Conservation (phyloP, 2,888 invertebrate species). For the Tipula lateralis region DNA sequence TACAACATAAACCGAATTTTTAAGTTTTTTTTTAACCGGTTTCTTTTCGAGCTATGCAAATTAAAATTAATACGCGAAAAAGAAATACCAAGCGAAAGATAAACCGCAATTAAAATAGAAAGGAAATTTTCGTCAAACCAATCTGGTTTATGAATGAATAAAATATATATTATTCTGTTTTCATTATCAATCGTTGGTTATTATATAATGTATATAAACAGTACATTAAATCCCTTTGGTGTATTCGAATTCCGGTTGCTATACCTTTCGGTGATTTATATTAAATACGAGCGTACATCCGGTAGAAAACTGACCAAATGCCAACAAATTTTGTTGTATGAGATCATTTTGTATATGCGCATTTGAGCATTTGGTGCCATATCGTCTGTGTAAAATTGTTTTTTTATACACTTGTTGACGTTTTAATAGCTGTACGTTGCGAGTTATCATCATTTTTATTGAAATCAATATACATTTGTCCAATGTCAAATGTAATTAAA, state of each 20-base stretch:
- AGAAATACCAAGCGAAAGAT: neutral
- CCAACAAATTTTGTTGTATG: neutral
- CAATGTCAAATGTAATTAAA: too few species aligned
- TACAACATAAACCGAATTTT: neutral
- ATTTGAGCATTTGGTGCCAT: neutral
- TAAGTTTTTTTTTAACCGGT: neutral
- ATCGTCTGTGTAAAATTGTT: neutral
- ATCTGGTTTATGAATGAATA: neutral
- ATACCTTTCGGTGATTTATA: neutral
- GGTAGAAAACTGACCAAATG: neutral
- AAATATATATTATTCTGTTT: neutral
- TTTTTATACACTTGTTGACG: neutral
- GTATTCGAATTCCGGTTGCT: neutral
- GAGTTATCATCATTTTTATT: neutral
- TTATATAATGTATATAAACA: neutral
- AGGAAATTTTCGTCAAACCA: neutral
- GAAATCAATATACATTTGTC: neutral
- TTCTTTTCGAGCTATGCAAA: neutral
- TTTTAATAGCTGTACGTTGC: neutral
- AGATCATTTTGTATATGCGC: neutral
- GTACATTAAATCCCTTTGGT: neutral
- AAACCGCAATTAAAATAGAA: neutral
- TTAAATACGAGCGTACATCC: neutral
- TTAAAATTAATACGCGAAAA: neutral
- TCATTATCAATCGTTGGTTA: neutral